Percentiles rank a stretch among this genome's conserved stretches.
Conservation (phyloP, 2,888 invertebrate species). For the Aphelenchoides bicaudatus region DNA sequence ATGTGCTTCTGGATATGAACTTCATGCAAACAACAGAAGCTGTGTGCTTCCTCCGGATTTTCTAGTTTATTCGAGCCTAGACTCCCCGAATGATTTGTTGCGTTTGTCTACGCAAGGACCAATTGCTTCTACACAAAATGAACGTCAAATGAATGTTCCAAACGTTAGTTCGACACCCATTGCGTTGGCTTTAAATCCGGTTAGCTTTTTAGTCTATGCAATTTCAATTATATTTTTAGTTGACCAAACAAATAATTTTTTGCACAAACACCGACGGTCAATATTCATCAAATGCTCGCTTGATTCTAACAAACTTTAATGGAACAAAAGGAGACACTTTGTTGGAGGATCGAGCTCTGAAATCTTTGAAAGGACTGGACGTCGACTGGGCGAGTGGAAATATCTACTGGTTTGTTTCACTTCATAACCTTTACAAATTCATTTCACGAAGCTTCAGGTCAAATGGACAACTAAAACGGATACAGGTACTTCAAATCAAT, state of each 20-base stretch:
- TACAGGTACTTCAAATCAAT: constrained; percentile 25
- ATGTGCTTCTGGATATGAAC: constrained; percentile 27
- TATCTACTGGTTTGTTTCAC: constrained; percentile 23
- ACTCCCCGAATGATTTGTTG: constrained; percentile 26
- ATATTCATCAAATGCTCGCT: constrained; percentile 19
- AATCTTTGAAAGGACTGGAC: constrained; percentile 22
- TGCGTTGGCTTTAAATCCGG: constrained; percentile 27
- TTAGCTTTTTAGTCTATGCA: constrained; percentile 16
- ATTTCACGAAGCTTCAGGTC: constrained; percentile 24
- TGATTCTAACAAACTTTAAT: constrained; percentile 17
- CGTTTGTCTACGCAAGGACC: constrained; percentile 26
- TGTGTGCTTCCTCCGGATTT: constrained; percentile 23
- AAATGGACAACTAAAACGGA: constrained; percentile 27
- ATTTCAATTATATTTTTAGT: constrained; percentile 8
- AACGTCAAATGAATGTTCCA: constrained; percentile 24
- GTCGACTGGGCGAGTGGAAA: constrained; percentile 27
- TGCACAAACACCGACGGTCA: not conserved
- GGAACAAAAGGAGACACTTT: constrained; percentile 20
- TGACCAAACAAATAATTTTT: constrained; percentile 1
- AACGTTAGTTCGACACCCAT: constrained; percentile 24
- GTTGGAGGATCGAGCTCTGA: constrained; percentile 14
- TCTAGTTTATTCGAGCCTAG: constrained; percentile 17
- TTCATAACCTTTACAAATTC: not conserved
- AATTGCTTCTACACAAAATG: too few relatives aligned
- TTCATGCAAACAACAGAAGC: constrained; percentile 15